phyloP scores from a whole-genome alignment of 2,888 invertebrate species.

The Danaus chrysippus region DNA sequence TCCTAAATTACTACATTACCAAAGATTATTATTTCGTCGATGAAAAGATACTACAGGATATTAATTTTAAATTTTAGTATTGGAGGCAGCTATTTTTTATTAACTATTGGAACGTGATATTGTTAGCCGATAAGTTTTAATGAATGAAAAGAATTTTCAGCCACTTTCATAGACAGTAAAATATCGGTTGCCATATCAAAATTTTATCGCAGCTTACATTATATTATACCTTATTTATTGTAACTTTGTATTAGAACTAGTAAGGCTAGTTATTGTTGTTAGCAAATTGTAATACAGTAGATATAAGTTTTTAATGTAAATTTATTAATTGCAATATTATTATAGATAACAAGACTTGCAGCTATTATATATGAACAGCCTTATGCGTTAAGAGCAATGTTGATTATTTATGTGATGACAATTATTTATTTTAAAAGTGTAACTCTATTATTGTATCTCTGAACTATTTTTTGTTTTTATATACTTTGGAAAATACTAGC shows the following conservation, averaged over 20 bases:
- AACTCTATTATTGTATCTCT: too few relatives aligned
- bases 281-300: conserved; percentile 10
- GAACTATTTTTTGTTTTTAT: too few relatives aligned
- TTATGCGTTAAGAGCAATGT: too few relatives aligned
- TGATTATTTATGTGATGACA: too few relatives aligned
- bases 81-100: not conserved
- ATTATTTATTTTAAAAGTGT: too few relatives aligned
- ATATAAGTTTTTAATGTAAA: conserved; percentile 1
- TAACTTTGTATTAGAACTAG: conserved; percentile 10
- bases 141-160: not conserved
- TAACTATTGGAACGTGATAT: conserved; percentile 21
- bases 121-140: conserved; percentile 21
- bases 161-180: not conserved
- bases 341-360: not conserved
- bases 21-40: conserved; percentile 48
- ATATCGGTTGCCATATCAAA: conserved; percentile 9
- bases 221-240: conserved; percentile 30
- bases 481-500: too few relatives aligned
- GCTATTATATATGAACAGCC: too few relatives aligned
- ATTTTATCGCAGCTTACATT: conserved; percentile 16
- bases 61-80: conserved; percentile 25
- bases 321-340: not conserved
- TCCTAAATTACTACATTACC: conserved; percentile 47
- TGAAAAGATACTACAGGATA: conserved; percentile 21
- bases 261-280: conserved; percentile 17